phyloP scores from a whole-genome alignment of 2,888 invertebrate species.

The Nebria salina region DNA sequence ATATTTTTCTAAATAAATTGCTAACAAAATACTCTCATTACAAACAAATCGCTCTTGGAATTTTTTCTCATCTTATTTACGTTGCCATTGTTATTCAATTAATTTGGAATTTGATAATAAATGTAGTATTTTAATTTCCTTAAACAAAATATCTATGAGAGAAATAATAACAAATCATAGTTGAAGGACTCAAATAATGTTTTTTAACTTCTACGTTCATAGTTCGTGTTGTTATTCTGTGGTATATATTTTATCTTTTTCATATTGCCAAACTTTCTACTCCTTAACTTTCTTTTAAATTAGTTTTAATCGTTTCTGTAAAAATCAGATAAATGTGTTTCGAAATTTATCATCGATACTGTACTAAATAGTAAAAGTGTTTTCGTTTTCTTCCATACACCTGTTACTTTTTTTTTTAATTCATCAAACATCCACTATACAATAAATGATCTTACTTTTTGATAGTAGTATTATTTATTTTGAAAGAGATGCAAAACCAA shows the following conservation, averaged over 20 bases:
- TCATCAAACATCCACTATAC: constrained; percentile 6
- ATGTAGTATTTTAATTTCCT: too few relatives aligned
- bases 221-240: not conserved
- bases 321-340: constrained; percentile 8
- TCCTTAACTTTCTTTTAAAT: constrained; percentile 20
- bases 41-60: too few relatives aligned
- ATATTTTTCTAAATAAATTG: not conserved
- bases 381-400: not conserved
- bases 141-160: too few relatives aligned
- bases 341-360: constrained; percentile 8
- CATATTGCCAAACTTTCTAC: constrained; percentile 4
- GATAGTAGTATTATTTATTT: too few relatives aligned
- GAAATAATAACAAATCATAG: not conserved
- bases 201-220: constrained; percentile 10
- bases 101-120: too few relatives aligned
- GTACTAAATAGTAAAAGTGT: constrained; percentile 6
- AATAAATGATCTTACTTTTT: not conserved
- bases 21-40: too few relatives aligned
- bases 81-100: too few relatives aligned
- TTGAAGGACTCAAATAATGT: not conserved
- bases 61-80: too few relatives aligned
- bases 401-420: not conserved
- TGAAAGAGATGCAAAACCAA: too few relatives aligned
- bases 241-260: constrained; percentile 4
- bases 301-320: constrained; percentile 10